Percentiles rank a stretch among this genome's conserved stretches.
Conservation (phyloP, 2,797 vertebrate genomes). For the Ceryle rudis region DNA sequence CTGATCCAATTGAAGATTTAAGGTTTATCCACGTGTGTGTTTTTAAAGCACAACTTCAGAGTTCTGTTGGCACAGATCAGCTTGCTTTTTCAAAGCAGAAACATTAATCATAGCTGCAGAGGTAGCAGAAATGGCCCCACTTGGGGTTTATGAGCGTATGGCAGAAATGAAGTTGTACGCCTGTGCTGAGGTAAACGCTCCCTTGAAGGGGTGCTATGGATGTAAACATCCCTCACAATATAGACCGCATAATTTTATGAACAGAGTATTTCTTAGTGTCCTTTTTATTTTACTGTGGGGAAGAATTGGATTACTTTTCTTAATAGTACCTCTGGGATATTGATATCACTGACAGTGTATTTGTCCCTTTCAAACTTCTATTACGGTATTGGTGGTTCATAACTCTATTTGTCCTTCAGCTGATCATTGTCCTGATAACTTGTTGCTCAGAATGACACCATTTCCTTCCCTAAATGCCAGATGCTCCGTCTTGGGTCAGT, state of each 20-base stretch:
- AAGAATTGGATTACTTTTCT: accelerated
- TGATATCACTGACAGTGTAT: neutral
- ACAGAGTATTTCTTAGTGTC: neutral
- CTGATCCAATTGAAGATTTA: neutral
- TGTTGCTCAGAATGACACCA: neutral
- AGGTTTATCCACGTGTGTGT: neutral
- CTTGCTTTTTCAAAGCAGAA: neutral
- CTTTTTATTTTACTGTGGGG: neutral
- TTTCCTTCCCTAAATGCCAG: neutral
- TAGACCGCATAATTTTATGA: neutral
- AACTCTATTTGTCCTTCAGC: neutral
- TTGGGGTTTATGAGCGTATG: accelerated
- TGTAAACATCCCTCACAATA: neutral
- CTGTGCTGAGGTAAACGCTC: neutral
- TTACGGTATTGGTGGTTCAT: accelerated
- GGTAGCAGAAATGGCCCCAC: neutral
- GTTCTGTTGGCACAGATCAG: neutral
- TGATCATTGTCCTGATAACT: neutral
- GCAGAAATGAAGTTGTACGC: neutral
- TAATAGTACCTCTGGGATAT: neutral
- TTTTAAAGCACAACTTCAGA: neutral
- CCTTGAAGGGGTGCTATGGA: neutral
- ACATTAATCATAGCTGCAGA: neutral
- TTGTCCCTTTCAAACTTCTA: neutral
- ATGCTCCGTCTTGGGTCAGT: neutral